Conservation (phyloP, 2,888 invertebrate species). For the Acanthosepion esculentum region DNA sequence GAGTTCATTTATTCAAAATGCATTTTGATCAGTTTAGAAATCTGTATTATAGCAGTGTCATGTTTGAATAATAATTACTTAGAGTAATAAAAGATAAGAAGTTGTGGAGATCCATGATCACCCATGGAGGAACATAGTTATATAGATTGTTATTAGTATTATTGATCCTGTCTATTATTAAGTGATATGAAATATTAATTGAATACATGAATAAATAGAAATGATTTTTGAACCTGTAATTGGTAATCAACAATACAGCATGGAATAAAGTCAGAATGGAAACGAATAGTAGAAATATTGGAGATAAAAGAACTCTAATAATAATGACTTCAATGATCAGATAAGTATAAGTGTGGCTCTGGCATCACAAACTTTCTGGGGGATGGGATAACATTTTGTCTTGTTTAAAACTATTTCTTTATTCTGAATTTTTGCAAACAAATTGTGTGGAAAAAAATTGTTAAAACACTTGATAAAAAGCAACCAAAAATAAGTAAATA, state of each 20-base stretch:
- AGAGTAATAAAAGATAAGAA: too few relatives aligned
- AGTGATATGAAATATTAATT: not conserved
- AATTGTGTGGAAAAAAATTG: too few relatives aligned
- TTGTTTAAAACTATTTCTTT: too few relatives aligned
- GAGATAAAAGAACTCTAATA: not conserved
- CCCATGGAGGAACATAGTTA: too few relatives aligned
- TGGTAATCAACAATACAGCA: not conserved
- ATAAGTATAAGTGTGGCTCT: not conserved
- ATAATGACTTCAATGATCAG: not conserved
- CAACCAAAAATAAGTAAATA: too few relatives aligned
- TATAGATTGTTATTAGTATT: not conserved
- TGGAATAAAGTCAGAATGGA: not conserved
- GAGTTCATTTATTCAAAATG: slow-evolving; percentile 18
- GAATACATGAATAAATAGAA: not conserved
- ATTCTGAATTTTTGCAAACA: too few relatives aligned
- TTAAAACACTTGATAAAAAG: too few relatives aligned
- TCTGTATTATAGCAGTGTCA: not conserved
- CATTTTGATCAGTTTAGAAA: not conserved
- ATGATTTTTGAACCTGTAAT: not conserved
- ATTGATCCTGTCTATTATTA: not conserved
- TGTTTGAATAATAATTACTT: too few relatives aligned
- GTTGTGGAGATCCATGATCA: too few relatives aligned
- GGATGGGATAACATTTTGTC: not conserved
- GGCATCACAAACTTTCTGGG: not conserved
- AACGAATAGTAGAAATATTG: not conserved